Evolutionary conservation across 2,888 invertebrate species (phyloP).

Genomic region (Oxyteleia sp.): DNA sequence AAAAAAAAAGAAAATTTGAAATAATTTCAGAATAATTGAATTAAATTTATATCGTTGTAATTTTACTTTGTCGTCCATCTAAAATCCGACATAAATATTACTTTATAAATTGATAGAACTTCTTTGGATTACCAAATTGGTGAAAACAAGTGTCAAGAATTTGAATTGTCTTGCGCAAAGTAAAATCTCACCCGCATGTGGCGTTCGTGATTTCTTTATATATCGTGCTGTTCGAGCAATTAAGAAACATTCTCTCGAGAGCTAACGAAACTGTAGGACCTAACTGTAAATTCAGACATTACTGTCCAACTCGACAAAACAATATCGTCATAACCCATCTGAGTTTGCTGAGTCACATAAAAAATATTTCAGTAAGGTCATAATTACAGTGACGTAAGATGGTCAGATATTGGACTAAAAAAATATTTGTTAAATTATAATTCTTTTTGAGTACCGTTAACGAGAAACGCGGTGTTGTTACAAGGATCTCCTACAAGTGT

Average conservation of each 20-base stretch:
- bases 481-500: too few species aligned
- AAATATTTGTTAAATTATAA: conserved; percentile 41
- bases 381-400: conserved; percentile 20
- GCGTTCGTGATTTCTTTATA: conserved; percentile 43
- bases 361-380: conserved; percentile 44
- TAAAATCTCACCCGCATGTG: conserved; percentile 37
- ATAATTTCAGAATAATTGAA: too few species aligned
- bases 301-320: conserved; percentile 33
- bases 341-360: conserved; percentile 45
- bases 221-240: conserved; percentile 38
- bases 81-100: conserved; percentile 1
- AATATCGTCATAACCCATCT: conserved; percentile 39
- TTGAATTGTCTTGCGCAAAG: conserved; percentile 30
- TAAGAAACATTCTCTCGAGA: conserved; percentile 35
- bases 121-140: conserved; percentile 5
- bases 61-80: too few species aligned
- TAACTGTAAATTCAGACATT: conserved; percentile 59
- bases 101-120: conserved; percentile 20
- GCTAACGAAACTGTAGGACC: conserved; percentile 37
- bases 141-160: conserved; percentile 37
- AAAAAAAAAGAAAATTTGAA: too few species aligned
- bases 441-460: conserved; percentile 15
- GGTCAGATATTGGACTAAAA: background rate
- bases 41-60: too few species aligned
- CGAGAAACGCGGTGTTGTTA: background rate